These are phyloP conservation scores for Zeuzera pyrina DNA, from an alignment of 2,888 invertebrate genomes.

Conservation along the genomic window DNA sequence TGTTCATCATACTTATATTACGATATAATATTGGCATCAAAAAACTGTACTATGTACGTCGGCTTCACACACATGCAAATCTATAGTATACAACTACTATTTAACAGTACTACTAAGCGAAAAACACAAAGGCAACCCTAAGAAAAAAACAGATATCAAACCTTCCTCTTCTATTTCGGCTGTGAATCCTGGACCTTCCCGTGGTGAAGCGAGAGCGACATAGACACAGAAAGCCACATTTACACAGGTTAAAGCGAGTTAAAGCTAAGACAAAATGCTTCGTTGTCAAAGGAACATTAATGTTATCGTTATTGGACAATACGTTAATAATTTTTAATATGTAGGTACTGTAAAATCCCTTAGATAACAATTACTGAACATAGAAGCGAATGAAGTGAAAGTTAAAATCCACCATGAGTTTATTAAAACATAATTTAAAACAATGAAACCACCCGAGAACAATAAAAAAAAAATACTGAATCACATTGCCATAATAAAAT, in stretches of 20 bases:
- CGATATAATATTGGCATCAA: background rate
- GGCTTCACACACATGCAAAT: background rate
- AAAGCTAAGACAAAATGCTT: slow-evolving; percentile 29
- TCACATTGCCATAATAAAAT: background rate
- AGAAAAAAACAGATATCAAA: slow-evolving; percentile 41
- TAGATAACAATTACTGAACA: slow-evolving; percentile 5
- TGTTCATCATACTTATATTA: too few species aligned
- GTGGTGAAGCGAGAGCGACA: slow-evolving; percentile 48
- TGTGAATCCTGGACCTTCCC: slow-evolving; percentile 64
- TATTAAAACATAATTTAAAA: background rate
- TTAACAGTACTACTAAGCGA: slow-evolving; percentile 25
- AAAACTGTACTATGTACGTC: background rate
- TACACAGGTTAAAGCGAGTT: slow-evolving; percentile 67
- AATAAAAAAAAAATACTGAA: background rate
- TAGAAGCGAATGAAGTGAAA: slow-evolving; percentile 9
- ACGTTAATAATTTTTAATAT: background rate
- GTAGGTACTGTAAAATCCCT: background rate
- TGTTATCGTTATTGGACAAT: background rate
- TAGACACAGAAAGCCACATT: slow-evolving; percentile 63
- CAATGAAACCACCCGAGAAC: too few species aligned
- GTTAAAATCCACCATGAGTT: slow-evolving; percentile 6
- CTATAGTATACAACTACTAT: background rate
- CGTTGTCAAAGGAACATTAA: slow-evolving; percentile 14
- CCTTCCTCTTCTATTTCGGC: slow-evolving; percentile 68
- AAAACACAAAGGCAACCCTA: slow-evolving; percentile 24